phyloP scores from a whole-genome alignment of 2,888 invertebrate species.

The Sesamia inferens region DNA sequence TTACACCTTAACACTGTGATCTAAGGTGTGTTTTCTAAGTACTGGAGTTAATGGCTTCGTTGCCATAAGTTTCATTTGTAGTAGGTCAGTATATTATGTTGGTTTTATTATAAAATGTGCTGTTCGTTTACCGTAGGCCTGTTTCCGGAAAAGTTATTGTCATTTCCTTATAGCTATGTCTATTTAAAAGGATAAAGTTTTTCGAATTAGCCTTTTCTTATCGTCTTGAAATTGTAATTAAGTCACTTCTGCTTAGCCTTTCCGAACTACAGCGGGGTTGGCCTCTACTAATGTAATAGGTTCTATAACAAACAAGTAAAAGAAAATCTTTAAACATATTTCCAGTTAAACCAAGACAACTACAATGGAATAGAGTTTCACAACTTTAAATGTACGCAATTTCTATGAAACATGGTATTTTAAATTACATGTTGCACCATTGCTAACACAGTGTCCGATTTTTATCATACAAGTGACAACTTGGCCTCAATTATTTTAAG shows the following conservation, averaged over 20 bases:
- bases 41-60: slow-evolving; percentile 53
- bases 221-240: neutral
- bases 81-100: slow-evolving; percentile 65
- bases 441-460: slow-evolving; percentile 10
- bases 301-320: too few species aligned
- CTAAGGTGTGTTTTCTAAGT: slow-evolving; percentile 51
- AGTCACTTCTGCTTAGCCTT: neutral
- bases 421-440: slow-evolving; percentile 13
- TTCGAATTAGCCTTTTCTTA: slow-evolving; percentile 1
- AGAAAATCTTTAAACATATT: too few species aligned
- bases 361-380: neutral
- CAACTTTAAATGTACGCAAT: neutral
- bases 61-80: slow-evolving; percentile 67
- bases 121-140: slow-evolving; percentile 45
- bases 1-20: slow-evolving; percentile 51
- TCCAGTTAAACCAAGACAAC: neutral
- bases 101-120: slow-evolving; percentile 59
- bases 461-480: slow-evolving; percentile 25
- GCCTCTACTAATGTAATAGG: too few species aligned
- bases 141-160: slow-evolving; percentile 17
- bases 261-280: too few species aligned
- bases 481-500: slow-evolving; percentile 8
- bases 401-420: neutral
- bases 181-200: neutral
- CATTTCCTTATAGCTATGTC: slow-evolving; percentile 13